phyloP scores from a whole-genome alignment of 2,888 invertebrate genomes.

The Lepas anatifera region DNA sequence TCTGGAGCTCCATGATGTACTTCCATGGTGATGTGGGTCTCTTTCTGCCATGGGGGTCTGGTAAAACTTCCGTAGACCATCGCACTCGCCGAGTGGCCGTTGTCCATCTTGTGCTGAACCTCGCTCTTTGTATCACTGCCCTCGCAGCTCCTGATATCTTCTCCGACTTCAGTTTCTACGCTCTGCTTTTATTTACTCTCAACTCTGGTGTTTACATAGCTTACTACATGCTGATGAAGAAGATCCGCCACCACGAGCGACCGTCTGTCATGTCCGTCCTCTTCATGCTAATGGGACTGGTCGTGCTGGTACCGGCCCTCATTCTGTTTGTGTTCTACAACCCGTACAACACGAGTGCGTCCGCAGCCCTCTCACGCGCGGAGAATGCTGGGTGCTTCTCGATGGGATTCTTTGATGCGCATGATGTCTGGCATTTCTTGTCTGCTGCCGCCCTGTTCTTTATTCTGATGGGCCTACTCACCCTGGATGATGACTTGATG shows the following conservation, averaged over 20 bases:
- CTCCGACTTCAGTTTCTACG: constrained; percentile 13
- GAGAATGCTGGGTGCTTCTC: constrained; percentile 32
- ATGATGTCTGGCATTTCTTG: constrained; percentile 38
- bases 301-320: constrained; percentile 18
- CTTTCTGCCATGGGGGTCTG: neutral
- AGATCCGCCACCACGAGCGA: constrained; percentile 17
- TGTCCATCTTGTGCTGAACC: neutral
- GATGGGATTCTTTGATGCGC: constrained; percentile 35
- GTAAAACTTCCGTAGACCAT: neutral
- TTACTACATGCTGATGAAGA: constrained; percentile 16
- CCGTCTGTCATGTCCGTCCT: constrained; percentile 20
- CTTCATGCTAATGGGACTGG: constrained; percentile 19
- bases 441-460: constrained; percentile 36
- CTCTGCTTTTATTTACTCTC: constrained; percentile 13
- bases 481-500: constrained; percentile 16
- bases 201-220: constrained; percentile 16
- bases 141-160: neutral
- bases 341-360: constrained; percentile 22
- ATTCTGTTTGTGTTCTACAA: constrained; percentile 20
- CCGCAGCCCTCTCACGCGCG: constrained; percentile 33
- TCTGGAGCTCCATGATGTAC: constrained; percentile 7
- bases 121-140: neutral
- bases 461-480: constrained; percentile 32
- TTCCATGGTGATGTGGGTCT: neutral
- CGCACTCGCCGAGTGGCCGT: neutral